phyloP scores from a whole-genome alignment of 2,113 vertebrate species.

The Perognathus longimembris region DNA sequence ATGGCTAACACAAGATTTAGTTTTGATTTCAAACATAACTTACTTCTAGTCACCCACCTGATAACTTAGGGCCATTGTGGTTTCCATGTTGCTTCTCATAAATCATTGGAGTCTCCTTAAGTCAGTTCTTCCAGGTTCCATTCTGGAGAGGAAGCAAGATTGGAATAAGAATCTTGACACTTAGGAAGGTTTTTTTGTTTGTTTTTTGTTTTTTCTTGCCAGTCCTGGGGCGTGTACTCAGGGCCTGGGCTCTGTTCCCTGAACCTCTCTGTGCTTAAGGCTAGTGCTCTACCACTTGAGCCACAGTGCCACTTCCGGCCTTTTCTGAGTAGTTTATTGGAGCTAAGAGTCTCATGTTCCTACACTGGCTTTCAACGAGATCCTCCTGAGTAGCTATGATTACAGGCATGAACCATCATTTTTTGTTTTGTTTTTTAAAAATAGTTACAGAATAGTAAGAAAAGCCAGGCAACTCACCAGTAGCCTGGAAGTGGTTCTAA shows the following conservation, averaged over 20 bases:
- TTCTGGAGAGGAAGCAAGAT: constrained; percentile 16
- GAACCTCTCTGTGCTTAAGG: no score
- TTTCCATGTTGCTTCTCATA: neutral
- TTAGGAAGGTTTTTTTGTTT: neutral
- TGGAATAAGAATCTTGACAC: constrained; percentile 22
- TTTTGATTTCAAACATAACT: constrained; percentile 51
- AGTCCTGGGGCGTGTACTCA: no score
- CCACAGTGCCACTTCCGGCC: no score
- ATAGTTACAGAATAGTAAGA: neutral
- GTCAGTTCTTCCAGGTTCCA: neutral
- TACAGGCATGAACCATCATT: no score
- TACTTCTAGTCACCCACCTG: neutral
- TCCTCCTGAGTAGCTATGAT: no score
- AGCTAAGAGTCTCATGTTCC: no score
- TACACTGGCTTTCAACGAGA: no score
- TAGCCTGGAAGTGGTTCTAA: neutral
- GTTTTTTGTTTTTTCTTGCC: no score
- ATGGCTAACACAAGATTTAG: neutral
- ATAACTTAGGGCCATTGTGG: neutral
- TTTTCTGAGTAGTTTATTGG: no score
- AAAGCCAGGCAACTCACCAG: neutral
- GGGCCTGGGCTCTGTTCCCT: no score
- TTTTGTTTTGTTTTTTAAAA: neutral
- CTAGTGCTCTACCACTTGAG: no score
- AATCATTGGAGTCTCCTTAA: neutral